phyloP scores from a whole-genome alignment of 2,797 vertebrate species.

The Notamacropus eugenii region DNA sequence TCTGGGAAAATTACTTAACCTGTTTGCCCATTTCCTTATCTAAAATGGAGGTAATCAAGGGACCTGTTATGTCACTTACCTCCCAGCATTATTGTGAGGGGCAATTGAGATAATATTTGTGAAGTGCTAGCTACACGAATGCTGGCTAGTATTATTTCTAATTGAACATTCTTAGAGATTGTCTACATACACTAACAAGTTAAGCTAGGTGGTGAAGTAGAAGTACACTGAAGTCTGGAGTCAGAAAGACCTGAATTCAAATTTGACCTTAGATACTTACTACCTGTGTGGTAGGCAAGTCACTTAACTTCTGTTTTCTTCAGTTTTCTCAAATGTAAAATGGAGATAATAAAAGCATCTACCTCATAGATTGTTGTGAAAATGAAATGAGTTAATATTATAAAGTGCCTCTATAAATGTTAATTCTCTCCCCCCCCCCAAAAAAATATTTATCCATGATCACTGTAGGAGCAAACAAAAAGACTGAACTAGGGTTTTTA shows the following conservation, averaged over 20 bases:
- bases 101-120: not conserved
- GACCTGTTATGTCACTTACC: not conserved
- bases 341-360: not conserved
- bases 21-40: not conserved
- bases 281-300: not conserved
- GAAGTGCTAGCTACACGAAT: not conserved
- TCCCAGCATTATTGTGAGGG: too few species aligned
- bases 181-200: not conserved
- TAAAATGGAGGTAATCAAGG: not conserved
- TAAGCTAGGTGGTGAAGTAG: not conserved
- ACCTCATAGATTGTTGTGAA: not conserved
- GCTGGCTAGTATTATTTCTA: not conserved
- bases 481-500: not conserved
- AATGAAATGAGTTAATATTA: not conserved
- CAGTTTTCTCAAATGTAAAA: not conserved
- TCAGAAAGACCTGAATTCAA: not conserved
- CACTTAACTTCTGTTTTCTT: not conserved
- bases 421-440: not conserved
- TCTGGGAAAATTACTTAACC: not conserved
- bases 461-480: not conserved
- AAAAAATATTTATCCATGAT: not conserved
- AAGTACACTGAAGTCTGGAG: too few species aligned
- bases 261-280: not conserved
- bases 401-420: not conserved
- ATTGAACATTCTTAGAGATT: not conserved